These are phyloP conservation scores for Hyperoplus immaculatus DNA, from an alignment of 2,797 vertebrate species.

Conservation along the genomic window DNA sequence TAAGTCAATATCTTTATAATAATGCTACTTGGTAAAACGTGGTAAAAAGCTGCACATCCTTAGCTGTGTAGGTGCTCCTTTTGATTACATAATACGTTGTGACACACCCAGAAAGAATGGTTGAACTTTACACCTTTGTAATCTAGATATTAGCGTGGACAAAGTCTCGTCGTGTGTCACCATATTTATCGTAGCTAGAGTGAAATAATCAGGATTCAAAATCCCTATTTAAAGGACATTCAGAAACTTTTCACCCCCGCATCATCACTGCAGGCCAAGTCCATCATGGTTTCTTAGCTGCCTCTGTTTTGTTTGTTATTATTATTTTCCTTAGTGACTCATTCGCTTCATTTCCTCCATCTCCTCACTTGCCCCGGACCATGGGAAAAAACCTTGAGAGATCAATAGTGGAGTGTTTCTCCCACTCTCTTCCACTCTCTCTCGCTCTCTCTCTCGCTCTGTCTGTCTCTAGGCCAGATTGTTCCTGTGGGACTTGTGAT, in stretches of 20 bases:
- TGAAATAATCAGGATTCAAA: neutral
- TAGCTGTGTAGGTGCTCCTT: neutral
- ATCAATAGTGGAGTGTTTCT: slow-evolving; percentile 76
- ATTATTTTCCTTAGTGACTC: slow-evolving; percentile 75
- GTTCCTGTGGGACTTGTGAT: slow-evolving; percentile 68
- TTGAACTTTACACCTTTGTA: neutral
- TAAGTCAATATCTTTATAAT: neutral
- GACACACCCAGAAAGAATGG: neutral
- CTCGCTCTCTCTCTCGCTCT: slow-evolving; percentile 52
- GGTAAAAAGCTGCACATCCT: neutral
- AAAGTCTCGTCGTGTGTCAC: neutral
- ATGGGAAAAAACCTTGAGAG: slow-evolving; percentile 80
- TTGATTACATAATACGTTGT: neutral
- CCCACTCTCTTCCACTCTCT: slow-evolving; percentile 63
- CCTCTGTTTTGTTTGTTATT: slow-evolving; percentile 78
- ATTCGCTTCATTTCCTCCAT: slow-evolving; percentile 73
- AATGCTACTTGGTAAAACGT: neutral
- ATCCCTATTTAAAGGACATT: slow-evolving; percentile 26
- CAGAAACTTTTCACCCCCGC: slow-evolving; percentile 17
- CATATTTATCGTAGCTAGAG: neutral
- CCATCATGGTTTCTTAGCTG: slow-evolving; percentile 79
- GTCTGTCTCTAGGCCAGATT: slow-evolving; percentile 48
- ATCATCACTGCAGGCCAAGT: slow-evolving; percentile 53
- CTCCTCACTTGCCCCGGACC: slow-evolving; percentile 64
- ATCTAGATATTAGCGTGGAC: neutral